Percentiles rank a stretch among this genome's conserved stretches.
Conservation (phyloP, 1,140 invertebrate species). For the Halesus radiatus region DNA sequence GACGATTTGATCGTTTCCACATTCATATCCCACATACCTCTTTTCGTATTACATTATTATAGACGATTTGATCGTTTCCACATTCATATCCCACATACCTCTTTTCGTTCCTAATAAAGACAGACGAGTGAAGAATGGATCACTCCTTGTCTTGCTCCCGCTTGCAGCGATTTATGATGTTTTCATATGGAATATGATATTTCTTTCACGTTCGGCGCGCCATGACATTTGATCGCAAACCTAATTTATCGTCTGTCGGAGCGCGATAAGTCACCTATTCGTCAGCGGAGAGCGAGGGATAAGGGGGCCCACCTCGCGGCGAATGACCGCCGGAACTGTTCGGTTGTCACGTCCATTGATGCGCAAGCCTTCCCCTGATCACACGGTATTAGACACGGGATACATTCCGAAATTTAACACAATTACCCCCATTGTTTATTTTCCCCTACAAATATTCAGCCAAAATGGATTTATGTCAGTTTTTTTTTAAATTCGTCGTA, state of each 20-base stretch:
- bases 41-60: no score
- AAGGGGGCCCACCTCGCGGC: background rate
- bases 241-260: conserved; percentile 47
- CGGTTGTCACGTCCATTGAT: conserved; percentile 21
- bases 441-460: no score
- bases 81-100: background rate
- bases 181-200: conserved; percentile 43
- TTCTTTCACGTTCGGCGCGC: conserved; percentile 43
- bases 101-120: conserved; percentile 10
- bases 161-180: conserved; percentile 32
- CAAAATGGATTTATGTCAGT: no score
- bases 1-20: no score
- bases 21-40: no score
- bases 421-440: no score
- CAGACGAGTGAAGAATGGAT: conserved; percentile 1
- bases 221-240: conserved; percentile 42
- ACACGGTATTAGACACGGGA: no score
- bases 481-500: no score
- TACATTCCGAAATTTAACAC: background rate
- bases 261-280: conserved; percentile 19
- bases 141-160: conserved; percentile 6
- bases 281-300: background rate
- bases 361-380: background rate
- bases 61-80: no score
- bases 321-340: conserved; percentile 26